Evolutionary conservation across 2,797 vertebrate species (phyloP), one percentile per base, ranked within the genome.

Genomic region (Antennarius maculatus): DNA sequence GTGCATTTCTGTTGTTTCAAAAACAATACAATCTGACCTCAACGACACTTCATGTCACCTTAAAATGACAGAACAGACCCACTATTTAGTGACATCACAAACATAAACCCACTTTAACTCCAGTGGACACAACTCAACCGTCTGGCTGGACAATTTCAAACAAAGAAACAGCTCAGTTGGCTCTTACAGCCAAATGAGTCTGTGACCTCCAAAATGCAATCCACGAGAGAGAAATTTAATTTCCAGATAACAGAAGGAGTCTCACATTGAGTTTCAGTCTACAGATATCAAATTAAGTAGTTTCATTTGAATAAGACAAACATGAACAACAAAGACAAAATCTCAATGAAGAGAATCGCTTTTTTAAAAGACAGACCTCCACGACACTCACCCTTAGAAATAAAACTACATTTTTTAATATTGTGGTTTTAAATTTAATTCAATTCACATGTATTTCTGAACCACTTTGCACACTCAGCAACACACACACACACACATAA

Each of bases 121-220:
- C 23, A 23, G 23, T 15, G 8, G 48, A 83, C 59, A 50, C 65
- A 72, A 70, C 82, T 53, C 57, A 69, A 69, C 50, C 61, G 31
- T 76, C 45, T 3, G 31, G 39, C 70, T 23, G 71, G 61, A 65
- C 65, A 16, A 85, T 80, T 78, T 68, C 60, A 49, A 76, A 76
- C 54, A 72, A 66, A 80, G 80, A 74, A 79, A 61, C 69, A 61
- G 67, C 73, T 83, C 47, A 1, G 69, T 76, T 60, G 61, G 69
- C 73, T 57, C 76, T 88, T 76, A 85, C 69, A 83, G 83, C 79
- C 6, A 41, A 75, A 81, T 41, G 83, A 86, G 67, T 85, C 77
- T 5, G 72, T 80, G 84, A 92, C 90, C 84, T 87, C 66, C 86
- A 86, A 92, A 91, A 91, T 77, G 79, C 83, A 86, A 85, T 79